phyloP scores from a whole-genome alignment of 2,888 invertebrate genomes.

The Nymphalis polychloros region DNA sequence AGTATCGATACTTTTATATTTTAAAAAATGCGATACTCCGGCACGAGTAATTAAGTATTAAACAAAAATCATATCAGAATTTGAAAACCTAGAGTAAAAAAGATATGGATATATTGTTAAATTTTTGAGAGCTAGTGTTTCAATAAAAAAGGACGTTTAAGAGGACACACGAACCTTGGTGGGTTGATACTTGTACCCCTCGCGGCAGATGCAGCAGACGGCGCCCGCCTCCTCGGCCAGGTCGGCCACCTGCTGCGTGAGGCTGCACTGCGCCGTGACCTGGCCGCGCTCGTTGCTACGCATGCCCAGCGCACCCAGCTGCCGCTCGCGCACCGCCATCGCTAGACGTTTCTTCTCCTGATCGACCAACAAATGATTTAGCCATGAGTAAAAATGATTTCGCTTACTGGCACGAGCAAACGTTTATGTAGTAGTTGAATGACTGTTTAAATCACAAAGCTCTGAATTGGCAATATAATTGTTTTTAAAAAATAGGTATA shows the following conservation, averaged over 20 bases:
- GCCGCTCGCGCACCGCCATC: constrained; percentile 98
- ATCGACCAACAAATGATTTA: background rate
- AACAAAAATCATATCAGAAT: too few relatives aligned
- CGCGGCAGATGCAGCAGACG: constrained; percentile 98
- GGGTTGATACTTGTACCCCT: constrained; percentile 98
- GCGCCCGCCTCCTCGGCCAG: constrained; percentile 97
- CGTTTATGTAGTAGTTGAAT: too few relatives aligned
- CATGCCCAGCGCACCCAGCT: constrained; percentile 96
- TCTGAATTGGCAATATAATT: too few relatives aligned
- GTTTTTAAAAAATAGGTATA: too few relatives aligned
- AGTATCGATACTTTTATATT: too few relatives aligned
- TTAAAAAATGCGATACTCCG: too few relatives aligned
- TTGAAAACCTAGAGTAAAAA: too few relatives aligned
- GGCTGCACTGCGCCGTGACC: constrained; percentile 94
- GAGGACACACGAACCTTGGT: constrained; percentile 82
- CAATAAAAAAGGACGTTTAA: too few relatives aligned
- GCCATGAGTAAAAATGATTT: background rate
- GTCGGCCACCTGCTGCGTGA: constrained; percentile 96
- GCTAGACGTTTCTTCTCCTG: constrained; percentile 98
- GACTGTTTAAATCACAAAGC: too few relatives aligned
- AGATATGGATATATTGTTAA: too few relatives aligned
- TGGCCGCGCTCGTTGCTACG: constrained; percentile 98
- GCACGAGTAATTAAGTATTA: too few relatives aligned
- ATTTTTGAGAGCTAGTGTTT: too few relatives aligned
- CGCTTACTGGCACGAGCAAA: background rate